Base-by-base conservation (phyloP, 2,113 vertebrate species). In the Catagonus wagneri region DNA sequence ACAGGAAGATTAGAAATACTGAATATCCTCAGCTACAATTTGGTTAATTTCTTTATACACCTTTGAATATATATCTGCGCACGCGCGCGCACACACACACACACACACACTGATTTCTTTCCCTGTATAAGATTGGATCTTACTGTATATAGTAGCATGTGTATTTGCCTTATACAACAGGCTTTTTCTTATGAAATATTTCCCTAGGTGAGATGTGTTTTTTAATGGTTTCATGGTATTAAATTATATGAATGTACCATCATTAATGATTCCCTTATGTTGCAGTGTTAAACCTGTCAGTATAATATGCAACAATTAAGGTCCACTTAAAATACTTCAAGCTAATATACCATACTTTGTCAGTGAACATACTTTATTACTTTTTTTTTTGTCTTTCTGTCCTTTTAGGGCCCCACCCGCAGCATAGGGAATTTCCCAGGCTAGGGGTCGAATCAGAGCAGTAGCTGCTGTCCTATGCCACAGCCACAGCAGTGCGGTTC, bases 341-440 rank as follows among this genome's bases (percentile, higher is more conserved):
- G 9, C 34, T 86, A 52, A 66, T 95, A 85, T 65, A 60, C 58
- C 6, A 61, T 89, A 80, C 83, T 80, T 66, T 66, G 50, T 76
- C 81, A 93, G 6, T 75, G 56, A 95, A 72, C 65, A 11, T 95
- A 56, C 27, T 89, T 95, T 80, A 75, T 93, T 86, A 65, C 61
- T 80, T 44, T 44, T 4, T 44, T 44, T 44, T 44, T 44, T 44
- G 44, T 44, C 44, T 44, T 44, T 44, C 8, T 44, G 44, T 44
- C 44, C 44, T 44, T 44, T 44, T 44, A 44, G 44, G 44, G 44
- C 44, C 44, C 4, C 44, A 44, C 44, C 44, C 8, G 44, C 8
- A 8, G 44, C 44, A 44, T 44, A 44, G 4, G 8, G 44, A 44
- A 8, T 4, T 44, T 44, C 44, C 44, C 44, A 44, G 44, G 44